Evolutionary conservation across 2,888 invertebrate species (phyloP).

Genomic region (Lapara coniferarum): DNA sequence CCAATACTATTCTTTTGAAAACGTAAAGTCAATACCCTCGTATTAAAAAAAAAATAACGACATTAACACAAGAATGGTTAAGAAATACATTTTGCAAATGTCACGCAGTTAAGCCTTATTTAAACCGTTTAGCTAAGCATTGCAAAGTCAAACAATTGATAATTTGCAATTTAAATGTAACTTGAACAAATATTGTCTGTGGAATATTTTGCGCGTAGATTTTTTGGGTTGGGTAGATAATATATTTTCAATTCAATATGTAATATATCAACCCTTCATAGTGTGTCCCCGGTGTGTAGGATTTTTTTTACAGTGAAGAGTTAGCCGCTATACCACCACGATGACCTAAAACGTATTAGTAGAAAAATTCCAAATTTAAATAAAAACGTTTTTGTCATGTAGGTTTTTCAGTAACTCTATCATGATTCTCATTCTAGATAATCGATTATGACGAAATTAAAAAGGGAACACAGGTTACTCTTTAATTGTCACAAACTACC

Average conservation of each 20-base stretch:
- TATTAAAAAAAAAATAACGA: background rate
- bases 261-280: too few species aligned
- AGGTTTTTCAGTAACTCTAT: too few species aligned
- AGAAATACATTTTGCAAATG: conserved; percentile 2
- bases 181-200: conserved; percentile 5
- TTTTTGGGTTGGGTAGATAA: background rate
- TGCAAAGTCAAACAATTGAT: conserved; percentile 3
- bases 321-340: too few species aligned
- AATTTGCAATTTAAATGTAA: conserved; percentile 21
- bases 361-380: too few species aligned
- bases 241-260: background rate
- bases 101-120: conserved; percentile 11
- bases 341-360: too few species aligned
- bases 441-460: too few species aligned
- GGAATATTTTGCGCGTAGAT: background rate
- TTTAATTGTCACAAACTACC: too few species aligned
- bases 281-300: too few species aligned
- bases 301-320: too few species aligned
- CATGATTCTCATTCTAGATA: too few species aligned
- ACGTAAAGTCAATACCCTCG: background rate
- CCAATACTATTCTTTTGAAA: background rate
- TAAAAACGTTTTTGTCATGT: too few species aligned
- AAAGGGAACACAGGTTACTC: too few species aligned
- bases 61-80: background rate
- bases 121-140: conserved; percentile 4